Percentiles rank a stretch among this genome's conserved stretches.
Conservation (phyloP, 2,113 vertebrate genomes). For the Eurypyga helias region DNA sequence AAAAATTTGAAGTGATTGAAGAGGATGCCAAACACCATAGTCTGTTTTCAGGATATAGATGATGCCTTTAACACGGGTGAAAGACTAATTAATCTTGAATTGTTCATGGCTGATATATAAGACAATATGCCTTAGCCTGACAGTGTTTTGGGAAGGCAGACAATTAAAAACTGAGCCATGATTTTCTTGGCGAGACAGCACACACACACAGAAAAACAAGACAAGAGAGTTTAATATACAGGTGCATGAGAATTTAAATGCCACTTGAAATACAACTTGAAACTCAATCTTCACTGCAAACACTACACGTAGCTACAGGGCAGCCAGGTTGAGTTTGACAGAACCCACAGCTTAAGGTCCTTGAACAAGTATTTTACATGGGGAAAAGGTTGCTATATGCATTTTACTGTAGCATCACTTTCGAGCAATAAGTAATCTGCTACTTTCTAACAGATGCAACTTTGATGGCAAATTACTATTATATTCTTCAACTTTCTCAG, state of each 20-base stretch:
- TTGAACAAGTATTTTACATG: neutral
- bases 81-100: constrained; percentile 73
- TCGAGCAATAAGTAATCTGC: neutral
- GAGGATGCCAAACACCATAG: constrained; percentile 41
- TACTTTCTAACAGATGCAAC: neutral
- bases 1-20: constrained; percentile 59
- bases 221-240: neutral
- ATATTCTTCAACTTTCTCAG: neutral
- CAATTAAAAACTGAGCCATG: neutral
- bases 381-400: neutral
- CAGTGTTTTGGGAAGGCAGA: constrained; percentile 21
- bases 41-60: constrained; percentile 59
- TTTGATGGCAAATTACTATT: neutral
- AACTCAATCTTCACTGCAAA: neutral
- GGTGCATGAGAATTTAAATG: neutral
- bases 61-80: constrained; percentile 55
- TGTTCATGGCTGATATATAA: constrained; percentile 24
- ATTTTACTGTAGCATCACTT: neutral
- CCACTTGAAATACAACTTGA: neutral
- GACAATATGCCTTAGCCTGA: constrained; percentile 37
- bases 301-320: neutral
- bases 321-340: neutral
- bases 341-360: neutral
- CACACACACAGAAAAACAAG: neutral
- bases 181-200: constrained; percentile 34